Conservation (phyloP, 1,140 invertebrate genomes). For the Saccostrea cuccullata region DNA sequence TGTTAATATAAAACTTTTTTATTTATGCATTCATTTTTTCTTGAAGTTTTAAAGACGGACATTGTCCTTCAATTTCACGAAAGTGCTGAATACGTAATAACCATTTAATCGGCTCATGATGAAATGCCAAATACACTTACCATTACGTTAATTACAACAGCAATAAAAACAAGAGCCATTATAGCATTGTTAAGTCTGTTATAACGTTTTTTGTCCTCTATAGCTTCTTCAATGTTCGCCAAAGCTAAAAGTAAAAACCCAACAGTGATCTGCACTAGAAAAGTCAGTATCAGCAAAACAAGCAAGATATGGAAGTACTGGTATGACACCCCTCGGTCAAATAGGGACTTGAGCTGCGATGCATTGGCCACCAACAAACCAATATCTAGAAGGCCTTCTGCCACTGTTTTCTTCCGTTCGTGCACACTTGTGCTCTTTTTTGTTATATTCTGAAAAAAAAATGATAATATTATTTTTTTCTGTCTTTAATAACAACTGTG, state of each 20-base stretch:
- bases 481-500: too few relatives aligned
- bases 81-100: too few relatives aligned
- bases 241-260: constrained; percentile 33
- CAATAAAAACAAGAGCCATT: constrained; percentile 30
- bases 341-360: constrained; percentile 63
- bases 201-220: constrained; percentile 28
- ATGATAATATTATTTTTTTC: too few relatives aligned
- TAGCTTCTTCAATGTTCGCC: constrained; percentile 25
- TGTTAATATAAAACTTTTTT: too few relatives aligned
- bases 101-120: too few relatives aligned
- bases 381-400: constrained; percentile 64
- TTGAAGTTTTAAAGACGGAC: too few relatives aligned
- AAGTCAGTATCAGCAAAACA: constrained; percentile 48
- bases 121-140: constrained; percentile 49
- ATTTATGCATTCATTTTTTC: too few relatives aligned
- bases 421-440: too few relatives aligned
- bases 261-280: constrained; percentile 45
- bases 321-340: constrained; percentile 32
- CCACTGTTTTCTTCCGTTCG: constrained; percentile 61
- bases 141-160: constrained; percentile 45
- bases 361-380: constrained; percentile 67
- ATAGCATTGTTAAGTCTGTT: constrained; percentile 35
- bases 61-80: too few relatives aligned
- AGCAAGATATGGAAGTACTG: constrained; percentile 45
- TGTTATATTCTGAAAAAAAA: too few relatives aligned